A percentile compares a stretch with the other conserved stretches of the same genome.
Conservation (phyloP, 2,113 vertebrate species). For the Neodontobutis hainanensis region DNA sequence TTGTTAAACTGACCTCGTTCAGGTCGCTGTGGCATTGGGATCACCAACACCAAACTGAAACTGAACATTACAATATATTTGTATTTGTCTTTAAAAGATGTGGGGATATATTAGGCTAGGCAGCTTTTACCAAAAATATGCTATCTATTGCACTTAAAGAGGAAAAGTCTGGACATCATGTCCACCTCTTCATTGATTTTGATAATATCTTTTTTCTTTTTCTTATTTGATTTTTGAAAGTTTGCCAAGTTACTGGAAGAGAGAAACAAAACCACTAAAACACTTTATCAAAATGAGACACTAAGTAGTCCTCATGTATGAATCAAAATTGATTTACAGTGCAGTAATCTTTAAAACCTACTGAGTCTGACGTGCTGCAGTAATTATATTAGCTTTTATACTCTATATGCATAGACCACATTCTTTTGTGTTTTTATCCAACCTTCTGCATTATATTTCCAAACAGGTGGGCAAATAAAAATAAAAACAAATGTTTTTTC, state of each 20-base stretch:
- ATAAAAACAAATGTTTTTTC: too few relatives aligned
- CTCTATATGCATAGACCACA: neutral
- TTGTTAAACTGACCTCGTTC: too few relatives aligned
- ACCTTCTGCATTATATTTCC: neutral
- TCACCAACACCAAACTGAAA: neutral
- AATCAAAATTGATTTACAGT: constrained; percentile 15
- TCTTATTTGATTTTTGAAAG: constrained; percentile 3
- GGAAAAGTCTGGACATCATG: constrained; percentile 16
- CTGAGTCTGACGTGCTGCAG: constrained; percentile 39
- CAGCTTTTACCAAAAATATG: constrained; percentile 10
- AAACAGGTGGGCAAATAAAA: too few relatives aligned
- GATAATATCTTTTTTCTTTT: neutral
- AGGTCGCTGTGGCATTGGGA: too few relatives aligned
- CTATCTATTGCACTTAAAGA: constrained; percentile 31
- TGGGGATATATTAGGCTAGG: constrained; percentile 9
- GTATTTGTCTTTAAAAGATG: constrained; percentile 15
- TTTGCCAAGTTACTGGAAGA: constrained; percentile 12
- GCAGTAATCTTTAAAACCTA: constrained; percentile 50
- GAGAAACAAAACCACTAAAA: constrained; percentile 6
- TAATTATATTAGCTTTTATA: constrained; percentile 34
- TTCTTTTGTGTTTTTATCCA: constrained; percentile 1
- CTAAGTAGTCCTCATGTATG: constrained; percentile 1
- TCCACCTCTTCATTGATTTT: constrained; percentile 11
- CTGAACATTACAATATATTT: neutral
- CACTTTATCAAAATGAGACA: constrained; percentile 14